Base-by-base conservation (phyloP, 2,888 invertebrate species). In the Drosophila testacea region DNA sequence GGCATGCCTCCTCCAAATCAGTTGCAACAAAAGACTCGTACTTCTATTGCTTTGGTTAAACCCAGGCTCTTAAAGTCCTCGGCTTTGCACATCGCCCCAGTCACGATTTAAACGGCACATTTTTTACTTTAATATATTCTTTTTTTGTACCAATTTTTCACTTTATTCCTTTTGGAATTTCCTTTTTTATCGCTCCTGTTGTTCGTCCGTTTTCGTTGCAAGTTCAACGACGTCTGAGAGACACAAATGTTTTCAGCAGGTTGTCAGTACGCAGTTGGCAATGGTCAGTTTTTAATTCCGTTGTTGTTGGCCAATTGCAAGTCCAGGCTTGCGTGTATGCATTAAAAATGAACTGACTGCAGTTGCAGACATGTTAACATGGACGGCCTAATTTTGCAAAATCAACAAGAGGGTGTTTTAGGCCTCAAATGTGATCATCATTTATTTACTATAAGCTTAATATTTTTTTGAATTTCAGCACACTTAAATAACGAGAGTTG, bases 1-100 rank as follows among this genome's bases (percentile, higher is more conserved):
- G 92, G 92, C 92, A 92, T 92, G 57, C 62, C 64, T 46, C 28
- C 27, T 11, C 6, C 16, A n/a, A 27, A 47, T 6, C 39, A 46
- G 9, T 48, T 13, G 6, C 39, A 4, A 30, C 27, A 44, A 22
- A 11, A 22, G 22, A 22, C 22, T 22, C 22, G 22, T 51, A 13
- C 16, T 48, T 13, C 6, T 13, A 13, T 36, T 46, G 34, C 32
- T 22, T 27, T n/a, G 22, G 10, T 9, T 48, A 42, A 16, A 32
- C n/a, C n/a, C 41, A 16, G 4, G 4, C 13, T 22, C 6, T 65
- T 52, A 79, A 13, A 88, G 87, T 56, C 84, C 87, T 6, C 87
- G 73, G 48, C 87, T 84, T 39, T 69, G 55, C 54, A 56, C 81
- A 68, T 88, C 68, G 16, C 69, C 66, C 78, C 84, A 78, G 34